Evolutionary conservation across 2,888 invertebrate species (phyloP), one percentile per base, ranked within the genome.

Genomic region (Galerucella calmariensis): DNA sequence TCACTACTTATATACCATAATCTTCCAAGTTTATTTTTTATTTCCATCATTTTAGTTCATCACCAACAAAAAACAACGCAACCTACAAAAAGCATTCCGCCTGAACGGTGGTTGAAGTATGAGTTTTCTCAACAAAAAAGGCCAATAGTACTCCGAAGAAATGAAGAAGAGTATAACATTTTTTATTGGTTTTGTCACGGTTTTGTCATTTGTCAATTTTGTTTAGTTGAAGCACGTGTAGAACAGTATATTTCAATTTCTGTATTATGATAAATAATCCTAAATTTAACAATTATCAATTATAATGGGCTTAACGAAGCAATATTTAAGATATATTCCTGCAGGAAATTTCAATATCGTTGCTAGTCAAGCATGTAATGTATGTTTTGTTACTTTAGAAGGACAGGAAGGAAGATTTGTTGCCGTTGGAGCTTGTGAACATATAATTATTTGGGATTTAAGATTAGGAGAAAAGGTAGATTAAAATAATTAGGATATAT

Each of bases 381-480:
- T 94, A 48, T 90, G 91, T 71, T 96, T 96, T 87, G 91, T 97
- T 1, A 92, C 94, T 56, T 88, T 94, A 74, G 92, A 94, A 81
- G 93, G 92, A 67, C 92, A 92, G 77, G 93, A 94, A 84, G 95
- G 96, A 61, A 91, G 96, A 85, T 97, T 92, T 87, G 92, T 96
- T 67, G 97, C 97, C 61, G 94, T 94, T n/a, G 97, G 95, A 69
- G 97, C 96, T 10, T 95, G 96, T 84, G 98, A 99, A 89, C 94
- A 97, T 90, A 94, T 97, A 76, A 92, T 94, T 83, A 91, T 99
- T 83, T 99, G 98, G 97, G 98, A 99, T 89, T 90, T 98, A 85
- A 91, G 95, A 84, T 92, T 95, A 9, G 93, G 94, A 58, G 94
- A 95, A 87, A 94, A 94, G 90, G 94, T 94, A 87, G 83, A 35